Evolutionary conservation across 2,888 invertebrate genomes (phyloP), one percentile per base, ranked within the genome.

Genomic region (Melanargia galathea): DNA sequence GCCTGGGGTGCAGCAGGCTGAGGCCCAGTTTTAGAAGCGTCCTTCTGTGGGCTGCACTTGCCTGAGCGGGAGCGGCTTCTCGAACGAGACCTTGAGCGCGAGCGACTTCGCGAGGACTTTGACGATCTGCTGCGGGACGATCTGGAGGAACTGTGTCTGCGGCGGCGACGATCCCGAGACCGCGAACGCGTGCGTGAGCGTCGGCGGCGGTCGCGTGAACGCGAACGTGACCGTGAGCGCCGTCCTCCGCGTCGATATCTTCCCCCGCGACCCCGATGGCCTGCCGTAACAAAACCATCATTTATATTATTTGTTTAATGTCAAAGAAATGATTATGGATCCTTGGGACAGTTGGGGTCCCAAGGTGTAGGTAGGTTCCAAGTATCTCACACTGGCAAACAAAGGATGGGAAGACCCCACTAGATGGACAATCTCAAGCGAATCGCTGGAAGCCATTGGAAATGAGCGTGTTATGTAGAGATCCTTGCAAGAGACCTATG

Each of bases 1-100:
- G 76, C 74, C 70, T 70, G 76, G 62, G 82, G 79, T 73, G 78
- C 76, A 75, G 78, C 76, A 75, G 79, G 77, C 76, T 80, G 84
- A 71, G 79, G 81, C 72, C 77, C 80, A 70, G 77, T 72, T 67
- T 80, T 79, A 74, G 75, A 76, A 76, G 77, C 71, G 67, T 82
- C 82, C 79, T 84, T 87, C 74, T 71, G 75, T 67, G 88, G 88
- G 84, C 90, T 90, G 84, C 89, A 92, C 91, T 92, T 92, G 92
- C 92, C 92, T 92, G 92, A 90, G 76, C 90, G 90, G 74, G 87
- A 90, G 71, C 84, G 86, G 84, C 85, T 86, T 73, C 88, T 87
- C 63, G 88, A 88, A 57, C 88, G 88, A 76, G 88, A 87, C 60
- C 88, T 85, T 65, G 86, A 86, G 64, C 81, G 88, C 66, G 86